A percentile compares a stretch with the other conserved stretches of the same genome.
Evolutionary conservation across 2,888 invertebrate species (phyloP).

Genomic region (Exephanes ischioxanthus): DNA sequence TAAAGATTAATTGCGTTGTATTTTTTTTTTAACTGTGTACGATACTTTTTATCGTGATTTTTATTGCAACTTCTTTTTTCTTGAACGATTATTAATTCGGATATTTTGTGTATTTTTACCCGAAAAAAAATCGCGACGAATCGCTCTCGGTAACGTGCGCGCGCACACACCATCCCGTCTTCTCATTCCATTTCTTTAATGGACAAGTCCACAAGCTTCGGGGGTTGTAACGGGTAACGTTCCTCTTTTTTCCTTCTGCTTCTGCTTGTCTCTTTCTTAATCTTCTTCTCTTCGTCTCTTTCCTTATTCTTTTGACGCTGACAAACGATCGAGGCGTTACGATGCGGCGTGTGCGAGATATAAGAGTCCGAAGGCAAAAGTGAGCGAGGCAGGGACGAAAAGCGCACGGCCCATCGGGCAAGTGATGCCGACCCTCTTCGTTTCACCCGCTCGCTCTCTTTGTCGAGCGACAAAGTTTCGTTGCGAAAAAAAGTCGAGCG

Average conservation of each 20-base stretch:
- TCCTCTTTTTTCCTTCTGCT: constrained; percentile 45
- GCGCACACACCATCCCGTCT: neutral
- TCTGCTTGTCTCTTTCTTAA: constrained; percentile 60
- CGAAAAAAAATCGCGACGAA: neutral
- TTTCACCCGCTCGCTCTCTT: constrained; percentile 8
- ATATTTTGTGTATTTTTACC: neutral
- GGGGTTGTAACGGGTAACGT: constrained; percentile 70
- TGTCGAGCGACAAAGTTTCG: constrained; percentile 43
- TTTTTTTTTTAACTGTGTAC: neutral
- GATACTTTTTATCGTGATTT: neutral
- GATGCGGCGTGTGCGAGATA: constrained; percentile 26
- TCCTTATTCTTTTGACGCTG: constrained; percentile 60
- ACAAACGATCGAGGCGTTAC: constrained; percentile 62
- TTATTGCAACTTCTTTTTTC: neutral
- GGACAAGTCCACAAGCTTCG: constrained; percentile 32
- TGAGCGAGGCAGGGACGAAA: constrained; percentile 35
- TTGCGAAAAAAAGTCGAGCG: constrained; percentile 59
- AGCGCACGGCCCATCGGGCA: constrained; percentile 1
- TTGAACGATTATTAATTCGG: neutral
- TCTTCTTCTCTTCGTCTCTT: constrained; percentile 49
- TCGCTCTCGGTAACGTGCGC: neutral
- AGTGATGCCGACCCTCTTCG: neutral
- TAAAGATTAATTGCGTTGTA: neutral
- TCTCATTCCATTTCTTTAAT: constrained; percentile 29
- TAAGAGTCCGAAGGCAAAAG: constrained; percentile 57